A percentile compares a stretch with the other conserved stretches of the same genome.
These are phyloP conservation scores for Penaeus vannamei DNA, from an alignment of 1,140 invertebrate species.

Conservation along the genomic window DNA sequence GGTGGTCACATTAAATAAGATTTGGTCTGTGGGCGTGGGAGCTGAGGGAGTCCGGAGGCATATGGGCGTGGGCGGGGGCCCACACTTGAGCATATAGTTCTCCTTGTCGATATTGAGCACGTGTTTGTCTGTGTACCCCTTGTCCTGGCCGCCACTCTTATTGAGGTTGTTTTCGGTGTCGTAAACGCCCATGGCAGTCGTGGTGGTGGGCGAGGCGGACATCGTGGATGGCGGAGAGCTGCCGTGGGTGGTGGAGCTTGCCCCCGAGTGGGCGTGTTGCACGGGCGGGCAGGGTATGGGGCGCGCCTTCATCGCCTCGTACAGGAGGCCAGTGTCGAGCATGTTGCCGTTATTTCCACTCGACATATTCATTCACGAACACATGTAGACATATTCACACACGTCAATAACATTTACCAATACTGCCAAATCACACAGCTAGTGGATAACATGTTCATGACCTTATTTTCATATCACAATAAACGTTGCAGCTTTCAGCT, in stretches of 20 bases:
- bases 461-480: constrained; percentile 50
- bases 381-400: constrained; percentile 55
- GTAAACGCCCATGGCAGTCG: constrained; percentile 25
- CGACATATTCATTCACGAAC: constrained; percentile 61
- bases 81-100: constrained; percentile 77
- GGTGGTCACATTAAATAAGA: constrained; percentile 56
- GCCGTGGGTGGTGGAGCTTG: background rate
- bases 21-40: constrained; percentile 49
- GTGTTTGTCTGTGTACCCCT: constrained; percentile 57
- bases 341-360: constrained; percentile 61
- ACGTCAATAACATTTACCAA: constrained; percentile 41
- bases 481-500: constrained; percentile 39
- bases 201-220: constrained; percentile 44
- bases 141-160: constrained; percentile 49
- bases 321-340: constrained; percentile 62
- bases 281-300: constrained; percentile 41
- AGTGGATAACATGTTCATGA: constrained; percentile 39
- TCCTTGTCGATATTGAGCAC: constrained; percentile 75
- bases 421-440: constrained; percentile 61
- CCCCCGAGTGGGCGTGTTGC: constrained; percentile 41
- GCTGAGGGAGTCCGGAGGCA: constrained; percentile 67
- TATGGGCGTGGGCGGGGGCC: constrained; percentile 65
- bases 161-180: constrained; percentile 52
- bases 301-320: constrained; percentile 63
- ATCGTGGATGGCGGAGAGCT: background rate